phyloP scores from a whole-genome alignment of 2,797 vertebrate species.

The Eutrigla gurnardus region DNA sequence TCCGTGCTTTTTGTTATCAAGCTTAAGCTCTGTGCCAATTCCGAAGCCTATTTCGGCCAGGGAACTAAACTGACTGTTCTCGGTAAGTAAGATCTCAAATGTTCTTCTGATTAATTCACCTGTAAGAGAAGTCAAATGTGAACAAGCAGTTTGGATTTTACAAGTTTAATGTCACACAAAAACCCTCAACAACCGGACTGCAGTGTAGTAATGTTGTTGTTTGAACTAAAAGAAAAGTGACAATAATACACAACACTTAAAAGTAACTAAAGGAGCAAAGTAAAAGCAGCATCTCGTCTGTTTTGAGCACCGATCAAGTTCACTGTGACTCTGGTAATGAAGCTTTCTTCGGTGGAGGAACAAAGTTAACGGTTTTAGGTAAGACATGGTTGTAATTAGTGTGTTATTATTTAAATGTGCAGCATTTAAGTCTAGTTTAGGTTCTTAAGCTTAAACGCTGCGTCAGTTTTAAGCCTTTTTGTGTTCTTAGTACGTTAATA shows the following conservation, averaged over 20 bases:
- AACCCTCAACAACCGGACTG: neutral
- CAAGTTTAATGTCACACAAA: neutral
- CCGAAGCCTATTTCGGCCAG: slow-evolving; percentile 40
- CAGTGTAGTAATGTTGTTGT: neutral
- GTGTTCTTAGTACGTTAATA: too few relatives aligned
- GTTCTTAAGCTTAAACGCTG: too few relatives aligned
- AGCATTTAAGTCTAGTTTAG: too few relatives aligned
- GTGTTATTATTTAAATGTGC: too few relatives aligned
- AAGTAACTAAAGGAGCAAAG: neutral
- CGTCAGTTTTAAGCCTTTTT: too few relatives aligned
- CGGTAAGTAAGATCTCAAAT: slow-evolving; percentile 54
- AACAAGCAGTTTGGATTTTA: neutral
- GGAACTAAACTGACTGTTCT: slow-evolving; percentile 63
- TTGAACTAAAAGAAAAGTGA: neutral
- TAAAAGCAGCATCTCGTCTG: neutral
- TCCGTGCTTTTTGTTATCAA: neutral
- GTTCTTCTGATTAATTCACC: too few relatives aligned
- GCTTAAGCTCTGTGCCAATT: neutral
- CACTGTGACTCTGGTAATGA: slow-evolving; percentile 56
- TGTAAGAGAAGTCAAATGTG: neutral
- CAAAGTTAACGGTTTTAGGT: slow-evolving; percentile 78
- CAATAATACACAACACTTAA: neutral
- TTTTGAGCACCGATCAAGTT: slow-evolving; percentile 15
- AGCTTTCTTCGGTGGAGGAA: slow-evolving; percentile 76
- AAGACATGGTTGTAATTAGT: slow-evolving; percentile 40